Evolutionary conservation across 2,888 invertebrate species (phyloP).

Genomic region (Gari tellinella): DNA sequence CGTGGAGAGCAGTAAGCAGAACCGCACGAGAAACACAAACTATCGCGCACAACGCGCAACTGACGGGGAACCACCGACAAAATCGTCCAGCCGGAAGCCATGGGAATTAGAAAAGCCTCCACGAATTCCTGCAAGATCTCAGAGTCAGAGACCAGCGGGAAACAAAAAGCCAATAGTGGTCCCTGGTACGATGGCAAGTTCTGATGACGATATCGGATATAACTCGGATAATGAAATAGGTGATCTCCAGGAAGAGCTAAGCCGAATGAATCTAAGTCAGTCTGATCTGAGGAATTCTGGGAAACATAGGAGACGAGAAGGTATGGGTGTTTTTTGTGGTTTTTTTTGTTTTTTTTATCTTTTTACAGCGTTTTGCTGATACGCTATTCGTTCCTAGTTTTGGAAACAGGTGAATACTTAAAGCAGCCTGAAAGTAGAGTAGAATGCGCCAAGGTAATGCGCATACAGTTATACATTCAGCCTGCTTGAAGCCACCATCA

Average conservation of each 20-base stretch:
- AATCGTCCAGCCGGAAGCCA: neutral
- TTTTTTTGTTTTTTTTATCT: too few relatives aligned
- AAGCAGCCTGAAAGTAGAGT: too few relatives aligned
- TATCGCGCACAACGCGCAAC: slow-evolving; percentile 38
- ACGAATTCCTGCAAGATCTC: slow-evolving; percentile 30
- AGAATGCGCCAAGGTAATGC: too few relatives aligned
- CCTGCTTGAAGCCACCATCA: too few relatives aligned
- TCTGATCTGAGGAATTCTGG: slow-evolving; percentile 16
- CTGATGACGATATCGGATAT: slow-evolving; percentile 55
- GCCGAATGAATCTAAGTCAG: slow-evolving; percentile 53
- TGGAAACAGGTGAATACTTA: too few relatives aligned
- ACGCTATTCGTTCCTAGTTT: too few relatives aligned
- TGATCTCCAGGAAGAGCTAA: slow-evolving; percentile 57
- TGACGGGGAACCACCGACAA: slow-evolving; percentile 8
- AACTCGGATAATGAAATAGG: slow-evolving; percentile 47
- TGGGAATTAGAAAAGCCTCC: slow-evolving; percentile 24
- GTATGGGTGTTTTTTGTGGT: too few relatives aligned
- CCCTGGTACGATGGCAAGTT: slow-evolving; percentile 38
- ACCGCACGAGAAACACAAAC: slow-evolving; percentile 48
- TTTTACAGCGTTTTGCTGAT: too few relatives aligned
- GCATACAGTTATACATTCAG: too few relatives aligned
- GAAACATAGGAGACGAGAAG: slow-evolving; percentile 28
- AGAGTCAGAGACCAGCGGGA: neutral
- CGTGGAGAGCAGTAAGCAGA: slow-evolving; percentile 9
- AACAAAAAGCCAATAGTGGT: slow-evolving; percentile 34